These are phyloP conservation scores for Bradypodion pumilum DNA, from an alignment of 2,797 vertebrate genomes.

Conservation along the genomic window DNA sequence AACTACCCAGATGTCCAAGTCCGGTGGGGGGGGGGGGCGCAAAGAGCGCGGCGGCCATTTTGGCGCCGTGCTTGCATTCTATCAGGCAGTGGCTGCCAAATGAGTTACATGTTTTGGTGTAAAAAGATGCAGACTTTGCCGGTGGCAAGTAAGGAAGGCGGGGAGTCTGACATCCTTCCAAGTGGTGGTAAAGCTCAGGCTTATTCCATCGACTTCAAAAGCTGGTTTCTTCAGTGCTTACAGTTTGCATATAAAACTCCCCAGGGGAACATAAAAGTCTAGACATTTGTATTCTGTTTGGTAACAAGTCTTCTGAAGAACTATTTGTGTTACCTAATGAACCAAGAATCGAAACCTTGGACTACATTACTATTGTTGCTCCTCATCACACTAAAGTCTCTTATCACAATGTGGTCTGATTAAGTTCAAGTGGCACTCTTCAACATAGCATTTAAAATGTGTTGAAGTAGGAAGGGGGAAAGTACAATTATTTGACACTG, in stretches of 20 bases:
- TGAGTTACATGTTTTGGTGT: neutral
- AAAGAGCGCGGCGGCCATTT: too few species aligned
- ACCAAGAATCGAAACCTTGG: constrained; percentile 70
- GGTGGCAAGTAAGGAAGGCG: neutral
- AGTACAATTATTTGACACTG: constrained; percentile 67
- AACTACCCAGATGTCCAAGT: too few species aligned
- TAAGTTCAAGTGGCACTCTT: constrained; percentile 68
- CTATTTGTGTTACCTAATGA: constrained; percentile 74
- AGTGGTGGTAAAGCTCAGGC: neutral
- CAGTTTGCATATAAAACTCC: constrained; percentile 56
- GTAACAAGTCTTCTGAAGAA: constrained; percentile 65
- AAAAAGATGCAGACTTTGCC: neutral
- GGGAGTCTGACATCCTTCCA: neutral
- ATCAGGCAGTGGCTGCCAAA: neutral
- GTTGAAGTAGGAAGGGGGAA: constrained; percentile 66
- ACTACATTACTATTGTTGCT: constrained; percentile 75
- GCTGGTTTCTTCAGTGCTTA: constrained; percentile 49
- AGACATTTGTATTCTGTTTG: constrained; percentile 64
- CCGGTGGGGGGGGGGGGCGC: too few species aligned
- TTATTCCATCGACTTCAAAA: constrained; percentile 19
- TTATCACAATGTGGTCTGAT: constrained; percentile 74
- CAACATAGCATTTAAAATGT: constrained; percentile 69
- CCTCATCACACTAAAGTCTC: constrained; percentile 71
- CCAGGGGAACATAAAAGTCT: constrained; percentile 54
- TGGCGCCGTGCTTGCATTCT: too few species aligned